These are phyloP conservation scores for Bruchidius siliquastri DNA, from an alignment of 2,888 invertebrate species.

Conservation along the genomic window DNA sequence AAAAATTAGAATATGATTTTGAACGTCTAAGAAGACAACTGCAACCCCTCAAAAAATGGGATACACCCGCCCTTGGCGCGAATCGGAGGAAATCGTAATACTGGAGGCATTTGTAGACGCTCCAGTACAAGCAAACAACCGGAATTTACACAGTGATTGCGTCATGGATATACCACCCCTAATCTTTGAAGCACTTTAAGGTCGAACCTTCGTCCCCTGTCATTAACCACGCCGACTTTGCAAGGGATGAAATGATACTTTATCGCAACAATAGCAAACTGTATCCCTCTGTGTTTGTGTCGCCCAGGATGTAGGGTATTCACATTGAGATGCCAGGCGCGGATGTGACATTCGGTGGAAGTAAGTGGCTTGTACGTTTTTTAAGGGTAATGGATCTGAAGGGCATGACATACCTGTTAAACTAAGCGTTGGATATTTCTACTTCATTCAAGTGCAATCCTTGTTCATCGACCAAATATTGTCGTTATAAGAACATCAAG, in stretches of 20 bases:
- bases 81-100: not conserved
- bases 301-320: constrained; percentile 28
- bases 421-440: not conserved
- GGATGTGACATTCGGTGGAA: not conserved
- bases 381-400: not conserved
- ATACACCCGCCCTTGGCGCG: not conserved
- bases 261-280: constrained; percentile 29
- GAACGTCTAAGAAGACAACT: too few species aligned
- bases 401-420: not conserved
- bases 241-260: constrained; percentile 30
- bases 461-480: not conserved
- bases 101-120: not conserved
- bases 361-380: not conserved
- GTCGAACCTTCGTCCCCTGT: not conserved
- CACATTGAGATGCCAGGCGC: constrained; percentile 12
- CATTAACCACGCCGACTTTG: not conserved
- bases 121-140: not conserved
- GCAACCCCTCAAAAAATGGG: not conserved
- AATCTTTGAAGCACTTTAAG: not conserved
- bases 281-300: constrained; percentile 32
- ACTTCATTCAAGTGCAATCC: not conserved
- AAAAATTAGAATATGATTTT: too few species aligned
- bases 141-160: not conserved
- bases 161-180: not conserved
- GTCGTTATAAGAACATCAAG: too few species aligned